Evolutionary conservation across 1,140 invertebrate genomes (phyloP).

Genomic region (Formica exsecta): DNA sequence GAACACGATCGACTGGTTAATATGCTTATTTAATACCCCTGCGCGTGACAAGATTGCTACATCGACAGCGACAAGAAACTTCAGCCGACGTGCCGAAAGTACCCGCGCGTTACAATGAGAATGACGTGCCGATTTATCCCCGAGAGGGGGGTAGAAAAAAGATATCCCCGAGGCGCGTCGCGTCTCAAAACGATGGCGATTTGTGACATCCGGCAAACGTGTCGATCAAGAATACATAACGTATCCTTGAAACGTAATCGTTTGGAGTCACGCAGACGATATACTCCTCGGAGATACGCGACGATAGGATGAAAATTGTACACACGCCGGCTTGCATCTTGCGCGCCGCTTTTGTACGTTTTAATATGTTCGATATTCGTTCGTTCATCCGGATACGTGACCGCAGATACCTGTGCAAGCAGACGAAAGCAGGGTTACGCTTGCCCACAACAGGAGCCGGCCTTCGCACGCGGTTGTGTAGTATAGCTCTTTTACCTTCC

Average conservation of each 20-base stretch:
- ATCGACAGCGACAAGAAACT: not conserved
- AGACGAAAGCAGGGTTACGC: conserved; percentile 44
- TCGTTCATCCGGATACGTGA: conserved; percentile 57
- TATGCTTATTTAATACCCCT: conserved; percentile 52
- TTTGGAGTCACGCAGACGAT: conserved; percentile 38
- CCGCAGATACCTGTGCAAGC: conserved; percentile 58
- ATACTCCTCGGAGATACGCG: not conserved
- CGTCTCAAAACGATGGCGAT: conserved; percentile 19
- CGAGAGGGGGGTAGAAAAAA: not conserved
- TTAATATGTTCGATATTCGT: conserved; percentile 36
- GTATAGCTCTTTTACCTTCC: conserved; percentile 43
- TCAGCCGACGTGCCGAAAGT: not conserved
- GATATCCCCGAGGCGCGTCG: not conserved
- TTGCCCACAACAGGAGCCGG: conserved; percentile 61
- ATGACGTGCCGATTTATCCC: conserved; percentile 41
- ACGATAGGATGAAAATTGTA: conserved; percentile 20
- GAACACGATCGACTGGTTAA: conserved; percentile 66
- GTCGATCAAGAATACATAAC: conserved; percentile 33
- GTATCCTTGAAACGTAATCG: conserved; percentile 52
- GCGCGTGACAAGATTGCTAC: conserved; percentile 65
- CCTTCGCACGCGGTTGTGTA: conserved; percentile 64
- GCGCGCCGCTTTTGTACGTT: conserved; percentile 45
- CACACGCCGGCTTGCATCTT: conserved; percentile 7
- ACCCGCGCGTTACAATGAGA: conserved; percentile 15
- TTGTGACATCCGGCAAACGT: conserved; percentile 44